A percentile compares a stretch with the other conserved stretches of the same genome.
Conservation (phyloP, 2,113 vertebrate species). For the Macquaria ambigua region DNA sequence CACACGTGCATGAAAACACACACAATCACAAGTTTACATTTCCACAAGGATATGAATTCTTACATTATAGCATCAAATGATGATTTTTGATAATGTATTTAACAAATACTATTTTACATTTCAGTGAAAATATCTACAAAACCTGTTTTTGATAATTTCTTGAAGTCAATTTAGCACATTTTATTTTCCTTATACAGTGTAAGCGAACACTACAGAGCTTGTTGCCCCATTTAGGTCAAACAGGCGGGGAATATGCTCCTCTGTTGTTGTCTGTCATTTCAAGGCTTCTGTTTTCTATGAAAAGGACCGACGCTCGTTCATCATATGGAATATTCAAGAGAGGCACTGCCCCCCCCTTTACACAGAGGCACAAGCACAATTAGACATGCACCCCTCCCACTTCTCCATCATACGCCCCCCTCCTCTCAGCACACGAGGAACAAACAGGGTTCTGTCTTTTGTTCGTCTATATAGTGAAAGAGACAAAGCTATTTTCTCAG, state of each 20-base stretch:
- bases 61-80: not conserved
- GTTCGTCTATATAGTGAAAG: slow-evolving; percentile 70
- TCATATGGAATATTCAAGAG: slow-evolving; percentile 80
- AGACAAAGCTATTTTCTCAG: slow-evolving; percentile 75
- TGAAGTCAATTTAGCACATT: not conserved
- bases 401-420: slow-evolving; percentile 46
- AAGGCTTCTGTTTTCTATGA: slow-evolving; percentile 70
- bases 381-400: slow-evolving; percentile 72
- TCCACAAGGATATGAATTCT: not conserved
- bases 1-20: slow-evolving; percentile 9
- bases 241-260: slow-evolving; percentile 24
- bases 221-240: slow-evolving; percentile 40
- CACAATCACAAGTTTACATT: slow-evolving; percentile 12
- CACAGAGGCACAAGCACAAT: slow-evolving; percentile 61
- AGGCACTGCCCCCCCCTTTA: slow-evolving; percentile 50
- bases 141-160: slow-evolving; percentile 4
- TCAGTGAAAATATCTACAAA: not conserved
- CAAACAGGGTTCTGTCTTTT: slow-evolving; percentile 78
- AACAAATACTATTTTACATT: not conserved
- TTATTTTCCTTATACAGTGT: slow-evolving; percentile 10
- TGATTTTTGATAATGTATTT: not conserved
- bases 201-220: slow-evolving; percentile 16
- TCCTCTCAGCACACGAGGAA: slow-evolving; percentile 54
- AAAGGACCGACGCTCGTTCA: slow-evolving; percentile 75
- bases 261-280: slow-evolving; percentile 46